Evolutionary conservation across 2,113 vertebrate genomes (phyloP), one percentile per base, ranked within the genome.

Genomic region (Nycticebus coucang): DNA sequence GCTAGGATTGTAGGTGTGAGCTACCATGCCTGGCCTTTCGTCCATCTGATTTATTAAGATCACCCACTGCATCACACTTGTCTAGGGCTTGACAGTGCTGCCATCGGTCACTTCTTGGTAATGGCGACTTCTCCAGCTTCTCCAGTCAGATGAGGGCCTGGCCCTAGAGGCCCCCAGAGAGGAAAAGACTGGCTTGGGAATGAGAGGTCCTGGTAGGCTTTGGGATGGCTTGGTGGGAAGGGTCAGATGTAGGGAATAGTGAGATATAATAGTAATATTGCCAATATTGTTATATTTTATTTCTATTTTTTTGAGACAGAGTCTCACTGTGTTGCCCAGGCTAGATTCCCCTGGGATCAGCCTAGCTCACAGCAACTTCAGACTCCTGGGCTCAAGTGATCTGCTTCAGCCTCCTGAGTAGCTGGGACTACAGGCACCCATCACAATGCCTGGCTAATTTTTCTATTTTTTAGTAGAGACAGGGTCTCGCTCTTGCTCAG

Each of bases 1-100:
- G 45, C 45, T 50, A 50, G 45, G 7, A 69, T 69, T 69, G 35
- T 15, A 35, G 68, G 68, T n/a, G n/a, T 33, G 33, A 69, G 33
- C 33, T n/a, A 69, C 4, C 17, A n/a, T 18, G n/a, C 68, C 68
- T 0, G 4, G 19, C 69, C 19, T 72, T 50, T 50, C 45, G 9
- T 33, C 13, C 26, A 18, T 59, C 69, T 90, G 75, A 7, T 57
- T 83, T 88, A 35, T 84, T 79, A 35, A 62, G n/a, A 45, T 86
- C 28, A 7, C 9, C 12, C 55, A 2, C 15, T 9, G 72, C 7
- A 1, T 62, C 33, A 22, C n/a, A 45, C 19, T n/a, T 94, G 41
- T 59, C 62, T 28, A 2, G 74, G 24, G 50, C 45, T 22, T 3
- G 5, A 30, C 11, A 41, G 4, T n/a, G 62, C 85, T 53, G 22